Evolutionary conservation across 2,888 invertebrate genomes (phyloP).

Genomic region (Apamea crenata): DNA sequence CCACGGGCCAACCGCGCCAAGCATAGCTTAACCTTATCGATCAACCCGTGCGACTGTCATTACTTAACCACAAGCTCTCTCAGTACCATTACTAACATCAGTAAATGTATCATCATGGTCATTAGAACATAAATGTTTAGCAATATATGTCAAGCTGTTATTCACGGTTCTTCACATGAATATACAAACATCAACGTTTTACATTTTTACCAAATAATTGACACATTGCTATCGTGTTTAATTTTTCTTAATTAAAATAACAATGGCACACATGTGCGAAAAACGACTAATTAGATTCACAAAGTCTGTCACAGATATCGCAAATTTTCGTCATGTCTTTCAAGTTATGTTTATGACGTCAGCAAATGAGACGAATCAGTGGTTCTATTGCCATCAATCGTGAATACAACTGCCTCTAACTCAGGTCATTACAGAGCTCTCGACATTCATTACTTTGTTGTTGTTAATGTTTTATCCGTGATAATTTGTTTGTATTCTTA

Average conservation of each 20-base stretch:
- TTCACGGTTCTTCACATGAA: neutral
- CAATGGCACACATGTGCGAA: neutral
- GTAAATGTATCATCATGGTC: neutral
- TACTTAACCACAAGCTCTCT: too few relatives aligned
- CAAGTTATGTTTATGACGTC: neutral
- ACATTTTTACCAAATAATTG: neutral
- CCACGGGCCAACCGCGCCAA: too few relatives aligned
- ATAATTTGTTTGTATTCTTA: neutral
- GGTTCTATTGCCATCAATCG: neutral
- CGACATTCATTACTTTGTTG: neutral
- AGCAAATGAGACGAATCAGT: neutral
- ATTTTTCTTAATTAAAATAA: conserved; percentile 4
- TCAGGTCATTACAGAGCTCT: neutral
- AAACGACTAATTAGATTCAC: neutral
- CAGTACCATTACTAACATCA: neutral
- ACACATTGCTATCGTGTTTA: neutral
- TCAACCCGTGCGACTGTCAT: too few relatives aligned
- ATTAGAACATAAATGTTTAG: neutral
- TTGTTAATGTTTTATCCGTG: neutral
- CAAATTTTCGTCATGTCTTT: neutral
- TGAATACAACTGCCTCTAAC: neutral
- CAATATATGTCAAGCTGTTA: too few relatives aligned
- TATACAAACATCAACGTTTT: neutral
- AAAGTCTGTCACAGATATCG: neutral
- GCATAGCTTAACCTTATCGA: too few relatives aligned